Evolutionary conservation across 1,140 invertebrate genomes (phyloP), one percentile per base, ranked within the genome.

Genomic region (Chymomyza costata): DNA sequence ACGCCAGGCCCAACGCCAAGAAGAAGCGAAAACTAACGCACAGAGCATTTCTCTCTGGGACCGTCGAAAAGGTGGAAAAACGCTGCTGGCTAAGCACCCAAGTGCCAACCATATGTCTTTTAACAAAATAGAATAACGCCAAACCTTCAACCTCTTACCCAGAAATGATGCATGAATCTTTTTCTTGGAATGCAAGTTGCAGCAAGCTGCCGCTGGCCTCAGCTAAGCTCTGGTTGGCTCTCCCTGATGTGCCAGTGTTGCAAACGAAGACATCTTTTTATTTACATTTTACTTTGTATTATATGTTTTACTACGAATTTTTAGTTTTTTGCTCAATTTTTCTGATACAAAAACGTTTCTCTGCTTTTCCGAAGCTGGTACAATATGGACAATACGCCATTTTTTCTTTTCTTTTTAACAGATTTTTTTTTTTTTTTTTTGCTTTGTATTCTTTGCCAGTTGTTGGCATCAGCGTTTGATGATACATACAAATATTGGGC

Each of bases 81-180:
- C 32, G 58, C 45, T 61, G 48, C 59, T 63, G 48, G 49, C 46
- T 66, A 56, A 55, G 49, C 58, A 63, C 47, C 68, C 73, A 67
- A 73, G 68, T 73, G 68, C 63, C 63, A 45, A 67, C 68, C 68
- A 73, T 73, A 73, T 73, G 68, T 73, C 68, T 73, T 73, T 15
- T 44, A 59, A 68, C 48, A 67, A 51, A 61, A 40, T 21, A 32
- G 32, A 65, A 60, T 55, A 48, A 60, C 41, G 51, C 18, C 16
- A 13, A 1, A 3, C 2, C 17, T 5, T 17, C 18, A 5, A n/a
- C 14, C 11, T 28, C 13, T 30, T 35, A 30, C 11, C 16, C 35
- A 25, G 19, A 31, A 14, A 39, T 37, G 14, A 7, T 11, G 16
- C 19, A 41, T 11, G 11, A 44, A 44, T 44, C 13, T 49, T 45